Percentiles rank a stretch among this genome's conserved stretches.
phyloP scores from a whole-genome alignment of 2,113 vertebrate genomes.

The Anas platyrhynchos region DNA sequence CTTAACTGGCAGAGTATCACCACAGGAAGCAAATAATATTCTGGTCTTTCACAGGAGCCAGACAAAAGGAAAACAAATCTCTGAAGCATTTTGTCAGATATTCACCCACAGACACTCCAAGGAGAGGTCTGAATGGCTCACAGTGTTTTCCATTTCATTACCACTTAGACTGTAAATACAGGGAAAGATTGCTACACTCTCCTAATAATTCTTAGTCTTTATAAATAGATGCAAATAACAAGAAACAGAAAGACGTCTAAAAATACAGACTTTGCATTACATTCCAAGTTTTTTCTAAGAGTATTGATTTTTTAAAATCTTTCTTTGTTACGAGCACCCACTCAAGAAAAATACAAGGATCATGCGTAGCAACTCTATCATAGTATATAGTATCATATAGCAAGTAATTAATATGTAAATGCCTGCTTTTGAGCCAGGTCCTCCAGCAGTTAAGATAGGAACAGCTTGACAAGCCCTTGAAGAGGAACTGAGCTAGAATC shows the following conservation, averaged over 20 bases:
- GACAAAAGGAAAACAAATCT: constrained; percentile 7
- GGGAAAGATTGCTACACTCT: background rate
- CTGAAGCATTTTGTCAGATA: background rate
- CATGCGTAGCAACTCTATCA: background rate
- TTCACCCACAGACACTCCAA: background rate
- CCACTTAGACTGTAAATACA: background rate
- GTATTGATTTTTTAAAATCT: background rate
- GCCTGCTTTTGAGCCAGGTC: accelerated
- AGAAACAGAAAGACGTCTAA: background rate
- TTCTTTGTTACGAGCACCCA: background rate
- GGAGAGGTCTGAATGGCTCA: background rate
- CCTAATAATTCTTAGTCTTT: background rate
- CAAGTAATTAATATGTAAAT: background rate
- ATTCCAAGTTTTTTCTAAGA: background rate
- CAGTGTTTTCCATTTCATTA: background rate
- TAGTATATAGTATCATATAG: background rate
- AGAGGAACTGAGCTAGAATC: too few relatives aligned
- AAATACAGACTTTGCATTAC: background rate
- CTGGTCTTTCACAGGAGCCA: background rate
- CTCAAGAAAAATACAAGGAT: background rate
- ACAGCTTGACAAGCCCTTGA: background rate
- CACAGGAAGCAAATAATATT: background rate
- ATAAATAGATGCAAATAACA: background rate
- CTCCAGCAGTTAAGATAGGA: background rate
- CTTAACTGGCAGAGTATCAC: background rate